Percentiles rank a stretch among this genome's conserved stretches.
phyloP scores from a whole-genome alignment of 2,888 invertebrate species.

The Epistrophella euchroma region DNA sequence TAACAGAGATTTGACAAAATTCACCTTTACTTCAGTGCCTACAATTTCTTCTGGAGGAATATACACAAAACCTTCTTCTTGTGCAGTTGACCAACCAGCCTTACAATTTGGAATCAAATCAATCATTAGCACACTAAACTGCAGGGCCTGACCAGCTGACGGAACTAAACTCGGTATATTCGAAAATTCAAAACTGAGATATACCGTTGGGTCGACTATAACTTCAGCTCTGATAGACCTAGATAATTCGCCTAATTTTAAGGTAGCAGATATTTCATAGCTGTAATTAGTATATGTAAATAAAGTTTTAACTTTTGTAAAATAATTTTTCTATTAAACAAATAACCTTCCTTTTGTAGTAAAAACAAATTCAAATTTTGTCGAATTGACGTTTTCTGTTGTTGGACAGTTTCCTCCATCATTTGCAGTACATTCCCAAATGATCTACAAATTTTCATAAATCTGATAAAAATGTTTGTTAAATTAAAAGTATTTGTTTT shows the following conservation, averaged over 20 bases:
- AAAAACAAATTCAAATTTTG: slow-evolving; percentile 65
- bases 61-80: slow-evolving; percentile 67
- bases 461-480: background rate
- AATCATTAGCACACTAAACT: slow-evolving; percentile 63
- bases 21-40: background rate
- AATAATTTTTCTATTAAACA: background rate
- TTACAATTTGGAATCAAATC: slow-evolving; percentile 68
- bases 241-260: slow-evolving; percentile 49
- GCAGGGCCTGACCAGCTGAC: slow-evolving; percentile 51
- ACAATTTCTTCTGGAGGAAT: slow-evolving; percentile 69
- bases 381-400: slow-evolving; percentile 34
- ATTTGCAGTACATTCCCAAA: slow-evolving; percentile 59
- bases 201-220: slow-evolving; percentile 59
- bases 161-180: slow-evolving; percentile 57
- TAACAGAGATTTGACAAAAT: background rate
- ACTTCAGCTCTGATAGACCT: slow-evolving; percentile 54
- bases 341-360: slow-evolving; percentile 55
- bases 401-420: slow-evolving; percentile 51
- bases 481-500: background rate
- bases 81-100: slow-evolving; percentile 72
- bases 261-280: slow-evolving; percentile 49
- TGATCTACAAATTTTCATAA: slow-evolving; percentile 24
- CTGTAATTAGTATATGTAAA: slow-evolving; percentile 3
- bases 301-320: too few relatives aligned
- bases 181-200: slow-evolving; percentile 66